Conservation (phyloP, 2,888 invertebrate genomes). For the Melanostoma scalare region DNA sequence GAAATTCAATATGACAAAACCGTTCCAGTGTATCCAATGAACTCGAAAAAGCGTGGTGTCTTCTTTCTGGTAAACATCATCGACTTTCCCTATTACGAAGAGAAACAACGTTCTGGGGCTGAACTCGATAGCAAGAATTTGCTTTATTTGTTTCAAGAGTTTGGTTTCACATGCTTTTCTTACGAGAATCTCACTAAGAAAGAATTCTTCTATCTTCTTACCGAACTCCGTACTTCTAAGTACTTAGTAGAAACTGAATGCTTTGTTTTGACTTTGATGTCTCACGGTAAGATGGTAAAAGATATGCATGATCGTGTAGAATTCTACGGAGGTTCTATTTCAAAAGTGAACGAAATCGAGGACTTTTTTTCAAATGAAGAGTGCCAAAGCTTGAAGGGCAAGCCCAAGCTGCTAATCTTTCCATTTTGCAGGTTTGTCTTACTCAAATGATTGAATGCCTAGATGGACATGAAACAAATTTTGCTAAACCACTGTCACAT, state of each 20-base stretch:
- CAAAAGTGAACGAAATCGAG: conserved; percentile 84
- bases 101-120: conserved; percentile 84
- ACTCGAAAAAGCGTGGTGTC: conserved; percentile 84
- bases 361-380: conserved; percentile 84
- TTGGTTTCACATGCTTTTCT: conserved; percentile 83
- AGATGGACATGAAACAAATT: not conserved
- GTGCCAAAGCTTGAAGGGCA: conserved; percentile 83
- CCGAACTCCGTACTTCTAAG: conserved; percentile 81
- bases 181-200: conserved; percentile 77
- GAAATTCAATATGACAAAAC: conserved; percentile 74
- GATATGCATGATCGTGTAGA: conserved; percentile 84
- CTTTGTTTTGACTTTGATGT: conserved; percentile 86
- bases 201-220: conserved; percentile 82
- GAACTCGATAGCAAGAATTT: conserved; percentile 84
- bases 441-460: not conserved
- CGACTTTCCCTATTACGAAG: conserved; percentile 81
- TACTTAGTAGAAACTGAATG: conserved; percentile 84
- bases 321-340: conserved; percentile 84
- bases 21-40: conserved; percentile 80
- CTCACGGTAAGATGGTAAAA: conserved; percentile 84
- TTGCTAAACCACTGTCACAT: too few relatives aligned
- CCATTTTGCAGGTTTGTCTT: conserved; percentile 85
- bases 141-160: conserved; percentile 84
- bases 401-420: conserved; percentile 89
- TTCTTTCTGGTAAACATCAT: conserved; percentile 86